Base-by-base conservation (phyloP, 1,140 invertebrate species). In the Lasioglossum albipes region DNA sequence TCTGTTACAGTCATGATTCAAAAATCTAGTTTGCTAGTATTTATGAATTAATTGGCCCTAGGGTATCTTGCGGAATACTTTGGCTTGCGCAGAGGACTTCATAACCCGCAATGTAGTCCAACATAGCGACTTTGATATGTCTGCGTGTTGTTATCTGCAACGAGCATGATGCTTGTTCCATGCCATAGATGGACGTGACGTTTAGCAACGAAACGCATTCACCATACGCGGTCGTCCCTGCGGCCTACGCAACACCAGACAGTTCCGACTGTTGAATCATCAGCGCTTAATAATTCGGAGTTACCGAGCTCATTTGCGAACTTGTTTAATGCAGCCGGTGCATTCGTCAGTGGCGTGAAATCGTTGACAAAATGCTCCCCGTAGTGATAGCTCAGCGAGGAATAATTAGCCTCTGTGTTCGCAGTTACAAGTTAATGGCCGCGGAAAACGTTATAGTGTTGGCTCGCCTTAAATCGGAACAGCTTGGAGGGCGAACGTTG, bases 171-270 rank as follows among this genome's bases (percentile, higher is more conserved):
- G 69, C 42, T 62, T 31, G 64, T 54, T 70, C 27, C 20, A 41
- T 20, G 68, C 36, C 45, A 54, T 36, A 59, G 61, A 31, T 68
- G 68, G 64, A 82, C 79, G 61, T 79, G 81, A 82, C 81, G 45
- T 82, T 79, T 68, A 62, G 52, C 68, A 68, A 73, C 69, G 62
- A 13, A 59, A 67, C 52, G 75, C 13, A 27, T 27, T 62, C 61
- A 42, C 62, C 75, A 67, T 66, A 16, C 52, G 75, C 31, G 80
- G 80, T n/a, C 75, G 80, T 82, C 27, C 42, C 54, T 82, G 75
- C 18, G 80, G 80, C 20, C 20, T 42, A 57, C 22, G 66, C 18
- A 57, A 20, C 22, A 42, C 41, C 27, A 36, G 54, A 57, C 42
- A 22, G 3, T 18, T n/a, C 52, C 10, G n/a, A 18, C 20, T 6